phyloP scores from a whole-genome alignment of 1,140 invertebrate species.

The Thaumatotibia leucotreta region DNA sequence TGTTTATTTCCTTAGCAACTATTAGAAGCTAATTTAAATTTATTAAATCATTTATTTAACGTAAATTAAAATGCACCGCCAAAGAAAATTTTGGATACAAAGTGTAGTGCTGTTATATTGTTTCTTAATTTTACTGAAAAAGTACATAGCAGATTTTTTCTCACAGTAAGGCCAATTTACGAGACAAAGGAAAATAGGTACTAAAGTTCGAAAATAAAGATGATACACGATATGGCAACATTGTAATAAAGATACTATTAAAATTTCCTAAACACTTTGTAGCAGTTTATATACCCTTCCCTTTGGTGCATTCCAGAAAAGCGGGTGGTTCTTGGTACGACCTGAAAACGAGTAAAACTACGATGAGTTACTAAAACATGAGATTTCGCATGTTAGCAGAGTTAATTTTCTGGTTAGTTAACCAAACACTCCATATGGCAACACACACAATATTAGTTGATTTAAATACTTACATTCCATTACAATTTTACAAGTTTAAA shows the following conservation, averaged over 20 bases:
- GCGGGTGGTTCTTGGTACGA: background rate
- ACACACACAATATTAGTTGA: background rate
- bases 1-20: too few relatives aligned
- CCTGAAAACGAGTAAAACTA: background rate
- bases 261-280: background rate
- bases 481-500: background rate
- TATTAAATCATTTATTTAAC: too few relatives aligned
- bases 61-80: too few relatives aligned
- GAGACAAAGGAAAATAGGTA: too few relatives aligned
- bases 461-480: background rate
- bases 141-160: too few relatives aligned
- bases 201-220: background rate
- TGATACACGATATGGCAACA: background rate
- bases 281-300: background rate
- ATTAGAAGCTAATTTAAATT: too few relatives aligned
- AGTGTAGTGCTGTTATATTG: too few relatives aligned
- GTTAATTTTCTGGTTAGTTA: background rate
- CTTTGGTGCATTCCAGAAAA: slow-evolving; percentile 5
- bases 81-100: too few relatives aligned
- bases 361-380: background rate
- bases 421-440: background rate
- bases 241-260: background rate
- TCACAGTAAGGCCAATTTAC: too few relatives aligned
- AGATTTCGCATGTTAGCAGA: background rate
- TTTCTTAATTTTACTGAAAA: too few relatives aligned